phyloP scores from a whole-genome alignment of 1,140 invertebrate genomes.

The Thaumetopoea pityocampa region DNA sequence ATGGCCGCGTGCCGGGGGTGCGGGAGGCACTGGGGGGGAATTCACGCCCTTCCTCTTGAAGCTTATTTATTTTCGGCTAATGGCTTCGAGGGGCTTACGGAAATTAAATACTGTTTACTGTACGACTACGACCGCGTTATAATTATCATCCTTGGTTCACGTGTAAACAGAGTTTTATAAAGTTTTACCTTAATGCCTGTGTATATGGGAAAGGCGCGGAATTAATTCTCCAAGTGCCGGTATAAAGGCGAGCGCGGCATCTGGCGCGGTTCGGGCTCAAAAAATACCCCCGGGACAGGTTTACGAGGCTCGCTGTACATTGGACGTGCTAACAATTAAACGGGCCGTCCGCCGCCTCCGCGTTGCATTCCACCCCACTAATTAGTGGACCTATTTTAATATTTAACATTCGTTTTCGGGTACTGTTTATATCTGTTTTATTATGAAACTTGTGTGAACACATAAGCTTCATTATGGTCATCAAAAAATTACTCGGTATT shows the following conservation, averaged over 20 bases:
- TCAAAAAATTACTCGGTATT: too few species aligned
- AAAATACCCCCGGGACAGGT: constrained; percentile 25
- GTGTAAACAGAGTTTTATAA: constrained; percentile 25
- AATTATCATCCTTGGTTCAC: constrained; percentile 27
- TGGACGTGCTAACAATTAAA: constrained; percentile 28
- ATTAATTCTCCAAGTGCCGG: constrained; percentile 16
- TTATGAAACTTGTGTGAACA: constrained; percentile 20
- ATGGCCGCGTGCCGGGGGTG: constrained; percentile 15
- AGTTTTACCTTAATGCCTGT: constrained; percentile 9
- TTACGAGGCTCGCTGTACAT: constrained; percentile 15
- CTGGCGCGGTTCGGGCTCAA: constrained; percentile 13
- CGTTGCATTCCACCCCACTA: constrained; percentile 26
- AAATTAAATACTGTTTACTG: constrained; percentile 51
- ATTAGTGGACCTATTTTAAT: constrained; percentile 23
- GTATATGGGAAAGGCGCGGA: neutral
- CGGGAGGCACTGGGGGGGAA: constrained; percentile 29
- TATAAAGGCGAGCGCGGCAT: constrained; percentile 18
- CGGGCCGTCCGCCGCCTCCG: constrained; percentile 4
- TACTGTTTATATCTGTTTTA: constrained; percentile 25
- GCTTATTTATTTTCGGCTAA: constrained; percentile 61
- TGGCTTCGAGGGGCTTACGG: constrained; percentile 43
- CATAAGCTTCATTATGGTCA: too few species aligned
- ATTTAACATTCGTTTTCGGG: constrained; percentile 19
- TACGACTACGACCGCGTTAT: constrained; percentile 30
- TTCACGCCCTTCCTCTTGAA: constrained; percentile 45